Evolutionary conservation across 2,888 invertebrate species (phyloP).

Genomic region (Nemapogon koenigi): DNA sequence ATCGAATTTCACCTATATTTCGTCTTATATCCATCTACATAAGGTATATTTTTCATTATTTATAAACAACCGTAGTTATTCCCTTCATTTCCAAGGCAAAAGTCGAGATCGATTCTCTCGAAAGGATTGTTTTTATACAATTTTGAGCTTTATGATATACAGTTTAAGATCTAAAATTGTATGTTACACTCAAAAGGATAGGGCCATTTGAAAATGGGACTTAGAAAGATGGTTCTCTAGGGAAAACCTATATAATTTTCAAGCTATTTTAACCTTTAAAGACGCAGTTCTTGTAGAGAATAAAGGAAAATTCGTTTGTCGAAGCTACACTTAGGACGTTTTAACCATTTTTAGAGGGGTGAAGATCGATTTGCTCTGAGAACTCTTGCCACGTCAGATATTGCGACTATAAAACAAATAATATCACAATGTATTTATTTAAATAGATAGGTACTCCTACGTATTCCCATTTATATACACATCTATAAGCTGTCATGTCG

Average conservation of each 20-base stretch:
- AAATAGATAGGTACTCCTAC: no score
- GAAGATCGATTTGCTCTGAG: slow-evolving; percentile 58
- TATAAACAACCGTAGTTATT: no score
- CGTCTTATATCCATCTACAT: no score
- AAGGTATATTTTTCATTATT: no score
- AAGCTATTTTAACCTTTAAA: slow-evolving; percentile 25
- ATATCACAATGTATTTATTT: no score
- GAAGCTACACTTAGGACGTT: slow-evolving; percentile 24
- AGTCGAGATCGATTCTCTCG: slow-evolving; percentile 60
- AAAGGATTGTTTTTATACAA: slow-evolving; percentile 21
- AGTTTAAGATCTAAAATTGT: slow-evolving; percentile 20
- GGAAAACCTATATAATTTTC: slow-evolving; percentile 38
- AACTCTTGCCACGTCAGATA: slow-evolving; percentile 13
- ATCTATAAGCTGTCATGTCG: no score
- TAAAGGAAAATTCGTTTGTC: slow-evolving; percentile 24
- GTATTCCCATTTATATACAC: no score
- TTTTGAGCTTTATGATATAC: slow-evolving; percentile 16
- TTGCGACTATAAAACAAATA: no score
- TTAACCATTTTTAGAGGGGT: slow-evolving; percentile 20
- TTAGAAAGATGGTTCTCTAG: slow-evolving; percentile 60
- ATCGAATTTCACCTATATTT: no score
- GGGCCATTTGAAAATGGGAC: slow-evolving; percentile 55
- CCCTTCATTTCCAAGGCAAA: no score
- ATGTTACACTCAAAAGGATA: slow-evolving; percentile 30
- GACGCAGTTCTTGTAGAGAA: not conserved